A percentile compares a stretch with the other conserved stretches of the same genome.
Evolutionary conservation across 2,113 vertebrate genomes (phyloP).

Genomic region (Semnopithecus entellus): DNA sequence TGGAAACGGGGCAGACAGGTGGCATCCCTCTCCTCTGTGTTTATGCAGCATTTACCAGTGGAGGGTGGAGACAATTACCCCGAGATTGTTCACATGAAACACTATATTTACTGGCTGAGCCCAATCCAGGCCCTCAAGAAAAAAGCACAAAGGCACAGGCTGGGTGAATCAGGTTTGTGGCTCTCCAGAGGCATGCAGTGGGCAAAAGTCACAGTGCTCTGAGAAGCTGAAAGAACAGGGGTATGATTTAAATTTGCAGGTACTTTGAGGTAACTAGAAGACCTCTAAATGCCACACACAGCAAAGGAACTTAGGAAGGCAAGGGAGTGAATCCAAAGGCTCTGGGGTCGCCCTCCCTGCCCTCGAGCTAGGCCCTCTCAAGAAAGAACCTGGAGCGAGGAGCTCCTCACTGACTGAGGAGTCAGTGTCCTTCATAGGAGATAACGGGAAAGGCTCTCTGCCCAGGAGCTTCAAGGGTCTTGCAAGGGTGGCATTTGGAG

Average conservation of each 20-base stretch:
- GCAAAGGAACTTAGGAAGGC: not conserved
- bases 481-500: fast-evolving
- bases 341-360: not conserved
- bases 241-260: not conserved
- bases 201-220: no score
- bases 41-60: not conserved
- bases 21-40: not conserved
- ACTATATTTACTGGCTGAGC: no score
- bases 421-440: not conserved
- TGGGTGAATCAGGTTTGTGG: not conserved
- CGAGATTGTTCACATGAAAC: not conserved
- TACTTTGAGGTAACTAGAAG: fast-evolving
- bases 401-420: no score
- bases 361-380: not conserved
- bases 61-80: not conserved
- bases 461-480: not conserved
- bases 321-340: not conserved
- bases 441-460: fast-evolving
- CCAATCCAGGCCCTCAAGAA: not conserved
- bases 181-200: fast-evolving
- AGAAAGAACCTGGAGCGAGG: fast-evolving
- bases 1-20: not conserved
- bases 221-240: not conserved
- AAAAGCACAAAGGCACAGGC: not conserved
- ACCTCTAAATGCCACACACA: not conserved